Evolutionary conservation across 2,797 vertebrate genomes (phyloP).

Genomic region (Clarias fuscus): DNA sequence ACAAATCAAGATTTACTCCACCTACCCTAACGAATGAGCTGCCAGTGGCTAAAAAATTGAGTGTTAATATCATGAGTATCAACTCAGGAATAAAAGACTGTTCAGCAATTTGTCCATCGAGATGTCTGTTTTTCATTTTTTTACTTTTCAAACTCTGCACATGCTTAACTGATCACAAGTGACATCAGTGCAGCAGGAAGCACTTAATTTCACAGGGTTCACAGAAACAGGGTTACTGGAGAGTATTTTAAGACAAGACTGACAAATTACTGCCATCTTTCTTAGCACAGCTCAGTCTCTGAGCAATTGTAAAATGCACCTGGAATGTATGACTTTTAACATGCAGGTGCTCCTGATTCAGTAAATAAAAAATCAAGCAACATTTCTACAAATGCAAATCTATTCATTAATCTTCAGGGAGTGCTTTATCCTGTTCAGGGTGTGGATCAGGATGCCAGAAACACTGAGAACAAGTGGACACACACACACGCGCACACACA

Average conservation of each 20-base stretch:
- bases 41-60: background rate
- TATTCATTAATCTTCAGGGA: background rate
- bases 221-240: slow-evolving; percentile 65
- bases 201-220: slow-evolving; percentile 63
- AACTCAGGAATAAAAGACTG: background rate
- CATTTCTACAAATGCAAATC: background rate
- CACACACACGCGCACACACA: too few relatives aligned
- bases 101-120: background rate
- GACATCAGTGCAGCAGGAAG: slow-evolving; percentile 55
- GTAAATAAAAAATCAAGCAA: slow-evolving; percentile 51
- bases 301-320: slow-evolving; percentile 63
- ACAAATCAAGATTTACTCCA: background rate
- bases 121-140: background rate
- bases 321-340: slow-evolving; percentile 66
- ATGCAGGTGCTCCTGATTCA: slow-evolving; percentile 65
- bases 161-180: slow-evolving; percentile 63
- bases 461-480: background rate
- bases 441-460: background rate
- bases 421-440: background rate
- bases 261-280: slow-evolving; percentile 61
- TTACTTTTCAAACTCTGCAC: background rate
- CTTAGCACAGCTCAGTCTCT: slow-evolving; percentile 59
- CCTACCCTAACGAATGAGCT: background rate
- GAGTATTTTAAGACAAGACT: slow-evolving; percentile 53
- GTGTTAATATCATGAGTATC: background rate